phyloP scores from a whole-genome alignment of 1,140 invertebrate genomes.

The Physella acuta region DNA sequence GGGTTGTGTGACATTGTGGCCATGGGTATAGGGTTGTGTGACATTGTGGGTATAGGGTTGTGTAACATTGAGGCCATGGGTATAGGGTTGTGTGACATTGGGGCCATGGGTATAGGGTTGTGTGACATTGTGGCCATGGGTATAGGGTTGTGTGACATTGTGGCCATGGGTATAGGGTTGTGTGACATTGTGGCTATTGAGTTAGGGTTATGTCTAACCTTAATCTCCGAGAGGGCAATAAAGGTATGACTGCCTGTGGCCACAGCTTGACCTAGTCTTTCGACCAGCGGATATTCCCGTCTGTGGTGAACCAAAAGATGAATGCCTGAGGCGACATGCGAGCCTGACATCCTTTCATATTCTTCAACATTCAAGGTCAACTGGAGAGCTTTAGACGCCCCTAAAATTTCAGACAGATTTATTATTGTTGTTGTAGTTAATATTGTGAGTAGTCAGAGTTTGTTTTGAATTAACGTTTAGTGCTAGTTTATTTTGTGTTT shows the following conservation, averaged over 20 bases:
- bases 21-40: no score
- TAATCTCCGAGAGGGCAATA: conserved; percentile 39
- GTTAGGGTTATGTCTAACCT: no score
- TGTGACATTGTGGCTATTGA: no score
- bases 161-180: no score
- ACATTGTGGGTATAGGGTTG: no score
- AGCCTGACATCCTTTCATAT: conserved; percentile 53
- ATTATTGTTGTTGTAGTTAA: neutral
- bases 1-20: no score
- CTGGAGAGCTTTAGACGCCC: conserved; percentile 44
- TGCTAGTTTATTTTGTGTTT: neutral
- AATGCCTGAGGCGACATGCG: conserved; percentile 45
- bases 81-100: no score
- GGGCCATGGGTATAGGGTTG: no score
- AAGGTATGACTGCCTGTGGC: conserved; percentile 50
- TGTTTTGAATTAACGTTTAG: neutral
- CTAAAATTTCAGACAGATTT: conserved; percentile 25
- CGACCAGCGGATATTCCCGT: conserved; percentile 43
- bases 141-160: no score
- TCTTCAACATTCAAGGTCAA: conserved; percentile 51
- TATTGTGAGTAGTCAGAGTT: neutral
- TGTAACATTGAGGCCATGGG: no score
- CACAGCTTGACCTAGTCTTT: conserved; percentile 48
- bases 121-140: no score
- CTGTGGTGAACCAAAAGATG: conserved; percentile 46